A percentile compares a stretch with the other conserved stretches of the same genome.
Evolutionary conservation across 2,888 invertebrate species (phyloP).

Genomic region (Spilarctia lutea): DNA sequence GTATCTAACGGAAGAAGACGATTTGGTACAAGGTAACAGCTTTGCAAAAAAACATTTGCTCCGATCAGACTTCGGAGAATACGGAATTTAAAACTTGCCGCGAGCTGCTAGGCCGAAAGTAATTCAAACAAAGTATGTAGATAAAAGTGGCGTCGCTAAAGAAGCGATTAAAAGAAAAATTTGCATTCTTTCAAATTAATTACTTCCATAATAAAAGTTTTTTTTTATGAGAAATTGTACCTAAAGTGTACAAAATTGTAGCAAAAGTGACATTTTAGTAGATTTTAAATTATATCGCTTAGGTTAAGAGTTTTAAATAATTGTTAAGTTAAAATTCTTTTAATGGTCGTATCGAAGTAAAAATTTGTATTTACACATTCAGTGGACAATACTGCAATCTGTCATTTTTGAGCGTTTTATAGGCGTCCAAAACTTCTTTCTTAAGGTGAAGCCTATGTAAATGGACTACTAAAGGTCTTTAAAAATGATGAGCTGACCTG

Average conservation of each 20-base stretch:
- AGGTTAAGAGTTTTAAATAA: background rate
- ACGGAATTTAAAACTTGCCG: conserved; percentile 56
- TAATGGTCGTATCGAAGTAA: too few species aligned
- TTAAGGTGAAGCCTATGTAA: too few species aligned
- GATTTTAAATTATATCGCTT: background rate
- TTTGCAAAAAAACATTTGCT: background rate
- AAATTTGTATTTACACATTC: too few species aligned
- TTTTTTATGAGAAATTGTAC: conserved; percentile 74
- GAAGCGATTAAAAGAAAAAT: conserved; percentile 85
- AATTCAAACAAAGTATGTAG: conserved; percentile 85
- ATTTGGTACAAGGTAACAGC: background rate
- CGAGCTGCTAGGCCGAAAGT: conserved; percentile 78
- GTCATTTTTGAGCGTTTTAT: too few species aligned
- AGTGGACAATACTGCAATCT: too few species aligned
- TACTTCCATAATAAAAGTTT: conserved; percentile 82
- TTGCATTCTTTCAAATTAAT: conserved; percentile 85
- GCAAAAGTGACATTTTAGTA: background rate
- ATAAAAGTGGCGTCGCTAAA: conserved; percentile 83
- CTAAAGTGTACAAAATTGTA: conserved; percentile 34
- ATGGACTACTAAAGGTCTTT: too few species aligned
- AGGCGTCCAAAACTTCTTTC: too few species aligned
- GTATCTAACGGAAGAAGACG: background rate
- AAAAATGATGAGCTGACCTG: background rate
- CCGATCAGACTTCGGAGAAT: background rate
- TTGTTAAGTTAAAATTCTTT: too few species aligned